phyloP scores from a whole-genome alignment of 2,888 invertebrate genomes.

The Epinotia brunnichana region DNA sequence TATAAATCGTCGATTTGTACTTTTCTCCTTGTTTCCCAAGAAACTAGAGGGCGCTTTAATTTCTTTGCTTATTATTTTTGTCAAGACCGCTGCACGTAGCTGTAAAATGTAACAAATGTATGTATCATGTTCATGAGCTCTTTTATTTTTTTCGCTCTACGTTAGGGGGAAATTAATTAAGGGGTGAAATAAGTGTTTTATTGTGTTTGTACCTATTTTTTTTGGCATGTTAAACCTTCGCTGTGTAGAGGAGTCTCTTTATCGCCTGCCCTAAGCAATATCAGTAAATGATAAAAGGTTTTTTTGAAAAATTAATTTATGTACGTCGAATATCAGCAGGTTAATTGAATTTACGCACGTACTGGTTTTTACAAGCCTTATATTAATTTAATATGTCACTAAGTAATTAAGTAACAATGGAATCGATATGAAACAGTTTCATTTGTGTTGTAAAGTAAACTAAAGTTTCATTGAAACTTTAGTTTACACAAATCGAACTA shows the following conservation, averaged over 20 bases:
- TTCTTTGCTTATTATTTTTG: constrained; percentile 60
- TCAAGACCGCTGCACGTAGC: constrained; percentile 56
- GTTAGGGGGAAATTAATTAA: constrained; percentile 45
- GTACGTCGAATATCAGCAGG: background rate
- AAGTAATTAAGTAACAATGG: background rate
- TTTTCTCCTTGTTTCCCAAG: constrained; percentile 63
- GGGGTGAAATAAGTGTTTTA: constrained; percentile 24
- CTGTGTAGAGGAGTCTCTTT: constrained; percentile 30
- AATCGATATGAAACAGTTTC: no score
- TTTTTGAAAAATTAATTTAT: constrained; percentile 1
- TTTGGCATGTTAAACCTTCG: constrained; percentile 17
- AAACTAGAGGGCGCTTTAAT: constrained; percentile 54
- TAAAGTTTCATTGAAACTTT: no score
- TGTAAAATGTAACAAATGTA: constrained; percentile 6
- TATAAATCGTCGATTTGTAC: constrained; percentile 55
- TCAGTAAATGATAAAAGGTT: constrained; percentile 11
- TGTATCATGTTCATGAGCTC: background rate
- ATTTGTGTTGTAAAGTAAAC: no score
- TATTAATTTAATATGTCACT: background rate
- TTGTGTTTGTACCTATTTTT: constrained; percentile 17
- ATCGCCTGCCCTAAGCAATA: background rate
- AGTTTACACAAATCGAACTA: no score
- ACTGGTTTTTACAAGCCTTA: background rate
- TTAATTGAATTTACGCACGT: background rate
- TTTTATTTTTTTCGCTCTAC: constrained; percentile 12